Percentiles rank a stretch among this genome's conserved stretches.
These are phyloP conservation scores for Aspidoscelis tigris DNA, from an alignment of 2,113 vertebrate genomes.

Conservation along the genomic window DNA sequence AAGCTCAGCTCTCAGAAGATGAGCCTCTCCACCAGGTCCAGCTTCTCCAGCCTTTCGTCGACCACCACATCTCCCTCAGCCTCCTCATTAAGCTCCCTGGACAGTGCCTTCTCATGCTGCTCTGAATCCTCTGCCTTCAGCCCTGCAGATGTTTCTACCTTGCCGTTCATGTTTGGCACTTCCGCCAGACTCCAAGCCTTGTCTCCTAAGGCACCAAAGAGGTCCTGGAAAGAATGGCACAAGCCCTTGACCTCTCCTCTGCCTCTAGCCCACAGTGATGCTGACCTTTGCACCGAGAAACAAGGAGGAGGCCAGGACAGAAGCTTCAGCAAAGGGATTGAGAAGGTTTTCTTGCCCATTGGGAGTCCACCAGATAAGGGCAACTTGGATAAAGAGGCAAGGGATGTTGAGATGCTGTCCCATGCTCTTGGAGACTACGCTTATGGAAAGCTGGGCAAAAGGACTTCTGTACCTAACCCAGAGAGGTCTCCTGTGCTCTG, in stretches of 20 bases:
- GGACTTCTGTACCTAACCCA: not conserved
- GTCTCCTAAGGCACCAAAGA: constrained; percentile 67
- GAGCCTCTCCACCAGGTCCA: constrained; percentile 73
- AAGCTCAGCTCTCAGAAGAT: constrained; percentile 61
- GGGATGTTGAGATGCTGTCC: not conserved
- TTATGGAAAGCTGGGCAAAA: not conserved
- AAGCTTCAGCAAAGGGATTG: constrained; percentile 21
- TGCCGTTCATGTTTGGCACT: constrained; percentile 74
- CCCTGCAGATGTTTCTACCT: constrained; percentile 60
- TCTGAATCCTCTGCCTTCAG: constrained; percentile 76
- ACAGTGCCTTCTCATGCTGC: constrained; percentile 79
- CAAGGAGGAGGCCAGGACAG: constrained; percentile 51
- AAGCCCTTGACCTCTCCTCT: constrained; percentile 58
- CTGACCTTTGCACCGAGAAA: constrained; percentile 49
- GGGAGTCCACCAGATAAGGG: not conserved
- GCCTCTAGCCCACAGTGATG: constrained; percentile 26
- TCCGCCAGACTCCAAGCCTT: constrained; percentile 67
- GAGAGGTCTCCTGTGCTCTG: not conserved
- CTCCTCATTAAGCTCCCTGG: constrained; percentile 81
- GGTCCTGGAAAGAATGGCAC: constrained; percentile 63
- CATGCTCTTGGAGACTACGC: not conserved
- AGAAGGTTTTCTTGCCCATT: not conserved
- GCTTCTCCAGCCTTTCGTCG: constrained; percentile 80
- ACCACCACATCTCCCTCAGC: constrained; percentile 76
- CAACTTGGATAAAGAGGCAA: constrained; percentile 37